These are phyloP conservation scores for Corapipo altera DNA, from an alignment of 2,113 vertebrate genomes.

Conservation along the genomic window DNA sequence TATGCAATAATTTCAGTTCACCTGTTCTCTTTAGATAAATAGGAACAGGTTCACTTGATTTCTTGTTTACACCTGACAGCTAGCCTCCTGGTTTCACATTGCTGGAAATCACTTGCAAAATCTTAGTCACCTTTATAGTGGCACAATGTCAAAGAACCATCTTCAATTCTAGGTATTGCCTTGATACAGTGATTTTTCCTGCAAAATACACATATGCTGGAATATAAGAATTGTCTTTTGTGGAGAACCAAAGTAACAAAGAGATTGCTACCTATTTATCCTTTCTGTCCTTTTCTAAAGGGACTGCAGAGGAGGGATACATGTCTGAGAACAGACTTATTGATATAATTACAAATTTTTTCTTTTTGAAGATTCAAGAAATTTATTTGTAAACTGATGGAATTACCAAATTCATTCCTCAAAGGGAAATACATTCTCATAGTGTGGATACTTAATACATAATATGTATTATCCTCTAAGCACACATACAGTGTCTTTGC, in stretches of 20 bases:
- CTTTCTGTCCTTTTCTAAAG: not conserved
- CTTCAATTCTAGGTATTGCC: not conserved
- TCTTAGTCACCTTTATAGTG: not conserved
- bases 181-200: not conserved
- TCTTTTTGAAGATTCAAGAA: not conserved
- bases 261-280: not conserved
- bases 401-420: not conserved
- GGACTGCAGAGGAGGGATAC: not conserved
- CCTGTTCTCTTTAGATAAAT: not conserved
- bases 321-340: accelerated
- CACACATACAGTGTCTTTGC: not conserved
- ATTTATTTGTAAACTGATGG: not conserved
- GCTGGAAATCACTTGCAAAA: not conserved
- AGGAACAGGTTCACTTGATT: not conserved
- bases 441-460: not conserved
- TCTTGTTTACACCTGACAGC: not conserved
- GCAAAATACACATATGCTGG: not conserved
- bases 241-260: not conserved
- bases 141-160: accelerated
- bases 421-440: not conserved
- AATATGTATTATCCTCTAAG: not conserved
- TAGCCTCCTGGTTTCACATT: not conserved
- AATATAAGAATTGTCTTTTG: not conserved
- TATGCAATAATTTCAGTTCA: accelerated
- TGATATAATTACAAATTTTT: not conserved